These are phyloP conservation scores for Lophotis ruficrista DNA, from an alignment of 2,113 vertebrate species.

Conservation along the genomic window DNA sequence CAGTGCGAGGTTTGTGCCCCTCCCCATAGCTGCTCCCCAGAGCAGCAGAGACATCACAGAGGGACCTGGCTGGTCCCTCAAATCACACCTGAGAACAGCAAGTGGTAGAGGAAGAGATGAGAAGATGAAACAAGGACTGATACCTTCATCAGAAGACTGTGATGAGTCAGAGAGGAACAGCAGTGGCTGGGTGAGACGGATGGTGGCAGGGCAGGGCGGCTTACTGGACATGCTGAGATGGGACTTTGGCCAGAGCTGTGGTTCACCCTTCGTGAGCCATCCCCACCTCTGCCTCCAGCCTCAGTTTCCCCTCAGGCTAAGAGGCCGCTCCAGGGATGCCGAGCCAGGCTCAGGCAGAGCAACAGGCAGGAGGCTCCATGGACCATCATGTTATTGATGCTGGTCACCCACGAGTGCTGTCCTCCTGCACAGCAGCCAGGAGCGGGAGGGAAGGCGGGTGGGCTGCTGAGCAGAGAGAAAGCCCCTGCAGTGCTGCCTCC, in stretches of 20 bases:
- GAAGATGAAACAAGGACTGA: not conserved
- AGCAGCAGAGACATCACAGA: not conserved
- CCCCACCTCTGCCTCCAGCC: not conserved
- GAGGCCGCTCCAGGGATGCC: not conserved
- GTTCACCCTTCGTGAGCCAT: not conserved
- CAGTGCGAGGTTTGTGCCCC: not conserved
- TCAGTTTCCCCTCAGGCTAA: fast-evolving
- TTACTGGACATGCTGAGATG: not conserved
- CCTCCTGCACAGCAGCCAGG: not conserved
- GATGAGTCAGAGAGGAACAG: not conserved
- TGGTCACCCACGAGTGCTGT: not conserved
- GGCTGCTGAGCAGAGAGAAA: not conserved
- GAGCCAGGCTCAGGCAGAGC: not conserved
- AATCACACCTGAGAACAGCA: not conserved
- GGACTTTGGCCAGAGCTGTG: not conserved
- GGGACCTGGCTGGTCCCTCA: too few relatives aligned
- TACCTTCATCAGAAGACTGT: not conserved
- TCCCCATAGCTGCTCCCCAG: not conserved
- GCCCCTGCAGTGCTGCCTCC: not conserved
- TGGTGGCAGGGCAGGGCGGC: not conserved
- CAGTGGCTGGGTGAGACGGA: not conserved
- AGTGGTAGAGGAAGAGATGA: not conserved
- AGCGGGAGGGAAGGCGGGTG: not conserved
- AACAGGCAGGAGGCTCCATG: fast-evolving
- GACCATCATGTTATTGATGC: not conserved